Percentiles rank a stretch among this genome's conserved stretches.
These are phyloP conservation scores for Thunnus thynnus DNA, from an alignment of 2,113 vertebrate species.

Conservation along the genomic window DNA sequence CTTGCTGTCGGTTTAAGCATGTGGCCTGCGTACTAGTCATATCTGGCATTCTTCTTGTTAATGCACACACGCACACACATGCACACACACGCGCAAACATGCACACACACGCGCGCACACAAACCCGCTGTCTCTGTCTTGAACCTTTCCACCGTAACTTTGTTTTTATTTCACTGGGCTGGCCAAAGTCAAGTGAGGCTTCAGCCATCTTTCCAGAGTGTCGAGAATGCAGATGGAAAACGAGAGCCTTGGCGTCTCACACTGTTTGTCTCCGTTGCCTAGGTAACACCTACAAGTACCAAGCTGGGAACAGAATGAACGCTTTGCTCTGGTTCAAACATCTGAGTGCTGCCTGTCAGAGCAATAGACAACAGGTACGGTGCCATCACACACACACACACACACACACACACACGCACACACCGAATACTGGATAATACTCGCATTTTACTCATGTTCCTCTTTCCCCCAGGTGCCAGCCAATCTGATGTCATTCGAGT, in stretches of 20 bases:
- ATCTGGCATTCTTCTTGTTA: conserved; percentile 17
- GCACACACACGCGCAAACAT: conserved; percentile 13
- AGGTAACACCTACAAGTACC: conserved; percentile 99
- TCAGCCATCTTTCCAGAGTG: conserved; percentile 47
- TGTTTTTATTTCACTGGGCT: not conserved
- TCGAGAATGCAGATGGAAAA: conserved; percentile 35
- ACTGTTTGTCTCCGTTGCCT: conserved; percentile 63
- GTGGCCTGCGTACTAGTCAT: not conserved
- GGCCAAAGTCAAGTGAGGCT: conserved; percentile 34
- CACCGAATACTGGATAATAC: not conserved
- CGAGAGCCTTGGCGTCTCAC: conserved; percentile 38
- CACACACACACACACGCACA: not conserved
- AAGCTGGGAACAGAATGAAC: conserved; percentile 95
- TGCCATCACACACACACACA: not conserved
- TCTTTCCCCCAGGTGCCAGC: conserved; percentile 90
- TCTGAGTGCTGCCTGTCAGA: conserved; percentile 96
- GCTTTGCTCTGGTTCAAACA: conserved; percentile 99
- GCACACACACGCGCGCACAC: not conserved
- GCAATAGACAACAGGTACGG: conserved; percentile 95
- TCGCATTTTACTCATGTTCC: not conserved
- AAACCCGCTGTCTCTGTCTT: conserved; percentile 1
- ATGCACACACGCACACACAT: not conserved
- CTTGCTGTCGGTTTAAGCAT: not conserved
- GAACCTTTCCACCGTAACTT: conserved; percentile 43
- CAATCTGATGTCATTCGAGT: conserved; percentile 99